Conservation (phyloP, 2,113 vertebrate species). For the Nematolebias whitei region DNA sequence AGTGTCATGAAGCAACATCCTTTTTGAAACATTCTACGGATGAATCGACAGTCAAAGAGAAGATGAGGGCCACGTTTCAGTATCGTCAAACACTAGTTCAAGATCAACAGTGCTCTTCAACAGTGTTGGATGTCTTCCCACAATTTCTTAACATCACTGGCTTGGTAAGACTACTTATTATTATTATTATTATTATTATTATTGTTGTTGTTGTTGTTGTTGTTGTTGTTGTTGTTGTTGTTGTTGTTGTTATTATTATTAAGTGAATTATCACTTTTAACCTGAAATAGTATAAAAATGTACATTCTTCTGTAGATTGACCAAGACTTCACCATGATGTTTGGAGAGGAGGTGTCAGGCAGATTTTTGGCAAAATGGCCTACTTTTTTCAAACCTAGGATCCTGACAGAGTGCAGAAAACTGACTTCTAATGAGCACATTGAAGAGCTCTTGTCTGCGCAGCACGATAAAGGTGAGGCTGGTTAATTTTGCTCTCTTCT, state of each 20-base stretch:
- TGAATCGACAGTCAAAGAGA: constrained; percentile 20
- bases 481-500: background rate
- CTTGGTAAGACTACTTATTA: constrained; percentile 11
- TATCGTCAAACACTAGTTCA: constrained; percentile 27
- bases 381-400: constrained; percentile 18
- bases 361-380: constrained; percentile 27
- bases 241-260: no score
- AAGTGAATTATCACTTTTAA: constrained; percentile 1
- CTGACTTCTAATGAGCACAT: constrained; percentile 4
- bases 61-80: constrained; percentile 32
- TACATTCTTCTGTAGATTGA: constrained; percentile 15
- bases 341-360: constrained; percentile 20
- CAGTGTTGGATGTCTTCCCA: constrained; percentile 28
- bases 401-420: constrained; percentile 14
- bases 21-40: constrained; percentile 22
- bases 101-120: constrained; percentile 11
- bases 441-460: constrained; percentile 1
- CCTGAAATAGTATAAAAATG: background rate
- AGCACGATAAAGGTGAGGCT: background rate
- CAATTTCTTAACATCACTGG: constrained; percentile 23
- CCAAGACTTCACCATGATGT: constrained; percentile 25
- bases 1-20: constrained; percentile 17
- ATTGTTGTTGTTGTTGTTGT: no score
- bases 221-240: no score
- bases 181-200: no score